A percentile compares a stretch with the other conserved stretches of the same genome.
Evolutionary conservation across 35 echinoderm and acorn worm species (phyloP).

Genomic region (Acanthaster planci): DNA sequence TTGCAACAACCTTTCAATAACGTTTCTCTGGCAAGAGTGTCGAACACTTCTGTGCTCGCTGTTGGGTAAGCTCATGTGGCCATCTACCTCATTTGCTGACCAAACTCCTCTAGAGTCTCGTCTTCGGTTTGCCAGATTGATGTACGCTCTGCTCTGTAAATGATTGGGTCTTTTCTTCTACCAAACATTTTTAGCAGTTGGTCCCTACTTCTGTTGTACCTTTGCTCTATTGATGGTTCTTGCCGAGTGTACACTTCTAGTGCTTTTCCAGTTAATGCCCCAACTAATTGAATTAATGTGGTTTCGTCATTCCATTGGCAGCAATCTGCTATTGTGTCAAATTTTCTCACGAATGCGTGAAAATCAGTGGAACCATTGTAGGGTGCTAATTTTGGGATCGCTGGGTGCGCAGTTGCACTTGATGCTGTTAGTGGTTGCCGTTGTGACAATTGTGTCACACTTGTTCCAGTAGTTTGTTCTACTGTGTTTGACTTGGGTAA

Average conservation of each 20-base stretch:
- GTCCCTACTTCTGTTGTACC: background rate
- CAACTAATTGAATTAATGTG: background rate
- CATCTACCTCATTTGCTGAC: background rate
- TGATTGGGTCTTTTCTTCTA: background rate
- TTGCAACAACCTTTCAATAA: background rate
- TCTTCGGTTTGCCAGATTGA: background rate
- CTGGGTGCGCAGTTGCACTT: background rate
- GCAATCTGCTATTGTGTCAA: background rate
- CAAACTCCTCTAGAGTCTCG: background rate
- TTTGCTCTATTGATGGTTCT: background rate
- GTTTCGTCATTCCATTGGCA: background rate
- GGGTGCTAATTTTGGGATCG: background rate
- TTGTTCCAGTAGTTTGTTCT: too few species aligned
- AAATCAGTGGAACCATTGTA: conserved; percentile 21
- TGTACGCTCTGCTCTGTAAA: background rate
- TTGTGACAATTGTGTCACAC: too few species aligned
- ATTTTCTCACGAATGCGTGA: background rate
- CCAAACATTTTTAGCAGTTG: background rate
- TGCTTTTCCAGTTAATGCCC: background rate
- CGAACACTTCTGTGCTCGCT: background rate
- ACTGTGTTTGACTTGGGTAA: too few species aligned
- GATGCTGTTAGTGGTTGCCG: too few species aligned
- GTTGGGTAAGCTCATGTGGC: background rate
- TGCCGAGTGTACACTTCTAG: background rate
- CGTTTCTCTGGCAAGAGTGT: background rate